Base-by-base conservation (phyloP, 2,888 invertebrate genomes). In the Macrophya alboannulata region DNA sequence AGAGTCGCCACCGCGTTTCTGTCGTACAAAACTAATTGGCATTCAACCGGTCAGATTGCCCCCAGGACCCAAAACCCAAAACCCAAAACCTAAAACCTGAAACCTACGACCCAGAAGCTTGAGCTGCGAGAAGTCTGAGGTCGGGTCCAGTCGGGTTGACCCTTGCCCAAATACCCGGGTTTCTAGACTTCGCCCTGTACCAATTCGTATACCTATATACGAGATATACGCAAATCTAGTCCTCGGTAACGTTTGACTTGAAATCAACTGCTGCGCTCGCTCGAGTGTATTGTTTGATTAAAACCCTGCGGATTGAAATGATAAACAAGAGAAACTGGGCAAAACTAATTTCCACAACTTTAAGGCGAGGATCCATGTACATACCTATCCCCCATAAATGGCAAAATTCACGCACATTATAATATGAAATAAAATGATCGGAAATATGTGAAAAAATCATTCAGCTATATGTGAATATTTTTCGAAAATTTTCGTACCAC, bases 11-110 rank as follows among this genome's bases (percentile, higher is more conserved):
- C 10, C 21, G 77, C 37, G 17, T 79, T 59, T 40, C 79, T 81
- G 79, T 59, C 62, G 62, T 74, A 74, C 62, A 25, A 81, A 81
- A 43, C 79, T 81, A 81, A 81, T 81, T 81, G 81, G 40, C 81
- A 81, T 81, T 81, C 81, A 81, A 40, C 59, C 62, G 37, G 59
- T 62, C 59, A 43, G 21, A 62, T 81, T 81, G 62, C 21, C 40
- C 40, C 59, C 62, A 62, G 21, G 31, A 81, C 37, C 81, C 81
- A 81, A 43, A 81, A 43, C 81, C 79, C 51, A 81, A 40, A 79
- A 55, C 37, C 48, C 76, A 76, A 55, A 77, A 77, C 55, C 77
- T 43, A 55, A 55, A 77, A 77, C 55, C 77, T 55, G n/a, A 55
- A 77, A 77, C 21, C 25, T 74, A 45, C 74, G 77, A 77, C 48